Conservation (phyloP, 2,888 invertebrate genomes). For the Hemistola chrysoprasaria region DNA sequence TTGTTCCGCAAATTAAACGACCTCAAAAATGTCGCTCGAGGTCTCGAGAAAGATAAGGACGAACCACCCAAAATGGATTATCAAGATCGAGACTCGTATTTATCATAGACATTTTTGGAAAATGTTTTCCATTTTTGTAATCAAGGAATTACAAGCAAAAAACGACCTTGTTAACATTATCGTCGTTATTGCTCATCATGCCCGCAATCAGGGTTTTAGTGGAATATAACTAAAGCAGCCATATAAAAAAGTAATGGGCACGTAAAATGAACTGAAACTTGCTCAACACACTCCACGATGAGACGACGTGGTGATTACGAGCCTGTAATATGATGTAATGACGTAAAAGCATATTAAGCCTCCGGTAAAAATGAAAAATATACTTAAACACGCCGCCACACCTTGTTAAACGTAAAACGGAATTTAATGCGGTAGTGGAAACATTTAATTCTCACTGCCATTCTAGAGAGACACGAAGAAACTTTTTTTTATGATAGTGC, state of each 20-base stretch:
- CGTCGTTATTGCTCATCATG: slow-evolving; percentile 29
- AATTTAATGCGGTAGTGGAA: slow-evolving; percentile 19
- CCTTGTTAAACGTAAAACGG: slow-evolving; percentile 31
- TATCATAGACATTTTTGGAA: background rate
- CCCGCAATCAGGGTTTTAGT: slow-evolving; percentile 28
- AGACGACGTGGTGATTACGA: slow-evolving; percentile 45
- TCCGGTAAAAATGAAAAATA: slow-evolving; percentile 31
- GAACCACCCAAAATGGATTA: slow-evolving; percentile 2
- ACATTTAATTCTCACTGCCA: slow-evolving; percentile 17
- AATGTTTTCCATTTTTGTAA: slow-evolving; percentile 7
- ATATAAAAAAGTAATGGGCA: slow-evolving; percentile 33
- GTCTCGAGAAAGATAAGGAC: slow-evolving; percentile 1
- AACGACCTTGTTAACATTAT: slow-evolving; percentile 11
- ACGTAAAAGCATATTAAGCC: slow-evolving; percentile 51
- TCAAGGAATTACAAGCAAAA: slow-evolving; percentile 3
- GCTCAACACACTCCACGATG: slow-evolving; percentile 39
- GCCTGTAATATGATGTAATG: slow-evolving; percentile 48
- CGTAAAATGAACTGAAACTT: slow-evolving; percentile 40
- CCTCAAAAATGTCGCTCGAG: slow-evolving; percentile 10
- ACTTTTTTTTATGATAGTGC: too few species aligned
- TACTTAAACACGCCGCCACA: slow-evolving; percentile 29
- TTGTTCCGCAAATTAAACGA: slow-evolving; percentile 23
- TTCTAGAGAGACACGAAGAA: slow-evolving; percentile 15
- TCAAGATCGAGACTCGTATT: background rate
- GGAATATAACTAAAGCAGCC: slow-evolving; percentile 23